Conservation (phyloP, 1,140 invertebrate genomes). For the Orchestia grillus region DNA sequence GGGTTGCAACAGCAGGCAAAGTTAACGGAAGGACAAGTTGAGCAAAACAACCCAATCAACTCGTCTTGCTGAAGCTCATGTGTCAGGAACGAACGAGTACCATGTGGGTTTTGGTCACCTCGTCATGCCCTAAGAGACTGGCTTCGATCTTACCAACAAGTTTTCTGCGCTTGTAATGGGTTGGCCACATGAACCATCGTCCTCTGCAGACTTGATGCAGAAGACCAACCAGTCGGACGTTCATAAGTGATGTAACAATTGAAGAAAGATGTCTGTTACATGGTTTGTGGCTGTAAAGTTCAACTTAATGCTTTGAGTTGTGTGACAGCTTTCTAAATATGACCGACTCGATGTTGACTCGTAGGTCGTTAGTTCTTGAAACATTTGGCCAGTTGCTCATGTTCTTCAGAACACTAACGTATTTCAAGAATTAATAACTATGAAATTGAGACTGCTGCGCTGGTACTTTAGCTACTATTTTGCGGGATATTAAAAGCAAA, state of each 20-base stretch:
- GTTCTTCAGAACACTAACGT: not conserved
- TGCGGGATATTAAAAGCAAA: too few species aligned
- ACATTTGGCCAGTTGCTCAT: not conserved
- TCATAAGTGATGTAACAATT: not conserved
- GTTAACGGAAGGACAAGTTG: slow-evolving; percentile 17
- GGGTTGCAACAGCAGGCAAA: not conserved
- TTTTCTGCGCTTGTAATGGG: not conserved
- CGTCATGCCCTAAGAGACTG: not conserved
- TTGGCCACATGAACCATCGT: not conserved
- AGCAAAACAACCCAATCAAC: slow-evolving; percentile 41
- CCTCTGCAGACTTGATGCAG: not conserved
- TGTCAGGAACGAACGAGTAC: not conserved
- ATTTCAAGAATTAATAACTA: not conserved
- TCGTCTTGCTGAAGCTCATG: not conserved
- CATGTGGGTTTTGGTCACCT: not conserved
- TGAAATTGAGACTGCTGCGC: not conserved
- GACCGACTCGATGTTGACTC: not conserved
- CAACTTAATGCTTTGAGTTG: not conserved
- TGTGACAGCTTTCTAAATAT: not conserved
- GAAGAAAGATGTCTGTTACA: not conserved
- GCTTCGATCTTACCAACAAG: not conserved
- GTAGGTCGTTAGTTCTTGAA: not conserved
- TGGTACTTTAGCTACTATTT: not conserved
- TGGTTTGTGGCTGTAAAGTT: not conserved
- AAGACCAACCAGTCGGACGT: not conserved